These are phyloP conservation scores for Bruchidius siliquastri DNA, from an alignment of 2,888 invertebrate species.

Conservation along the genomic window DNA sequence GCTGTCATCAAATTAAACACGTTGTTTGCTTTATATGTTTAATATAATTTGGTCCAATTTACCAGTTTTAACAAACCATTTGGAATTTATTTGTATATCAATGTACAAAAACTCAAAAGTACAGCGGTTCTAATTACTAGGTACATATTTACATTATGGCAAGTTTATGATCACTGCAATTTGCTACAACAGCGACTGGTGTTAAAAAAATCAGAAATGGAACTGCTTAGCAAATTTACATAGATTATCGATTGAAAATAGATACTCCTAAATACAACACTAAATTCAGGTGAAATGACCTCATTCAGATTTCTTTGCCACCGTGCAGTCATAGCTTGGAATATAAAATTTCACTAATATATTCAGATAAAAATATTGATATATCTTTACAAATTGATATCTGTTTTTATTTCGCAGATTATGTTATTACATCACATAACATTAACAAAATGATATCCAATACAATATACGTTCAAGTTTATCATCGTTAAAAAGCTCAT, in stretches of 20 bases:
- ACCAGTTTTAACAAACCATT: constrained; percentile 33
- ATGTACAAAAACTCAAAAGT: constrained; percentile 25
- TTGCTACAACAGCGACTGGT: neutral
- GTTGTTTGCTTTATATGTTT: constrained; percentile 5
- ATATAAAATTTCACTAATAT: too few relatives aligned
- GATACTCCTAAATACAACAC: too few relatives aligned
- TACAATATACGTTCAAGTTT: too few relatives aligned
- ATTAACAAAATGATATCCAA: too few relatives aligned
- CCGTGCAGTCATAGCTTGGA: too few relatives aligned
- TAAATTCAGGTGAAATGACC: too few relatives aligned
- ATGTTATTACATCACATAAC: too few relatives aligned
- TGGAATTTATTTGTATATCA: constrained; percentile 12
- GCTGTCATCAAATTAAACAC: neutral
- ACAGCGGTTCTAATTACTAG: constrained; percentile 6
- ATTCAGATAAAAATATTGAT: too few relatives aligned
- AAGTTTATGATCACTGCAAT: constrained; percentile 4
- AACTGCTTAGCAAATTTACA: neutral
- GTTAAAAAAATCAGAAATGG: neutral
- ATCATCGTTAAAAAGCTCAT: neutral
- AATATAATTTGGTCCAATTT: constrained; percentile 30
- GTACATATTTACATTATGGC: constrained; percentile 22
- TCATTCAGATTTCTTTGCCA: too few relatives aligned
- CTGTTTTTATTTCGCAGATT: too few relatives aligned
- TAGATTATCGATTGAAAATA: neutral
- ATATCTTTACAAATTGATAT: too few relatives aligned